Evolutionary conservation across 1,140 invertebrate genomes (phyloP).

Genomic region (Papilio glaucus): DNA sequence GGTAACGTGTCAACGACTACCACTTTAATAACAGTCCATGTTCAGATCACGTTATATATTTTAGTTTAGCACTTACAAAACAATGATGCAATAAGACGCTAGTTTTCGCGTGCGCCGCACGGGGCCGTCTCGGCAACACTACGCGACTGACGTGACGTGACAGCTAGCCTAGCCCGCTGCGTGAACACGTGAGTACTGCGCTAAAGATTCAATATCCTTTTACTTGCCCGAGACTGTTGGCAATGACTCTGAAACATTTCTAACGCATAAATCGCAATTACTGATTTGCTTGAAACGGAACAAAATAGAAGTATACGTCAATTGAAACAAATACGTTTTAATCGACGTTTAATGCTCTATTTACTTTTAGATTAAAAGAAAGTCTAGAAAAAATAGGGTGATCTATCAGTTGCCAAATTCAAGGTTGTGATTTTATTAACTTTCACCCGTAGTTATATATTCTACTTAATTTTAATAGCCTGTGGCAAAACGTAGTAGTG

Average conservation of each 20-base stretch:
- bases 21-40: slow-evolving; percentile 12
- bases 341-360: too few relatives aligned
- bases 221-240: not conserved
- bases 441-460: not conserved
- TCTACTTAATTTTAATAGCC: too few relatives aligned
- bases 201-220: not conserved
- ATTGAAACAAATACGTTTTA: too few relatives aligned
- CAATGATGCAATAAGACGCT: slow-evolving; percentile 18
- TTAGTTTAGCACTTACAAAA: slow-evolving; percentile 23
- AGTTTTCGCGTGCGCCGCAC: slow-evolving; percentile 3
- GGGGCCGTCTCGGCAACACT: not conserved
- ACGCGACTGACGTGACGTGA: slow-evolving; percentile 3
- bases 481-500: too few relatives aligned
- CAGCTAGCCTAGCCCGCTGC: not conserved
- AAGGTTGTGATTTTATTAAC: not conserved
- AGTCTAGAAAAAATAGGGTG: too few relatives aligned
- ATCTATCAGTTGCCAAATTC: too few relatives aligned
- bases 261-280: too few relatives aligned
- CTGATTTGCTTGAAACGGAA: too few relatives aligned
- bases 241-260: not conserved
- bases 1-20: slow-evolving; percentile 3
- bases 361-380: too few relatives aligned
- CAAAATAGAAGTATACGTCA: too few relatives aligned
- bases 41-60: slow-evolving; percentile 20
- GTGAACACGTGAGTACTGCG: not conserved